Conservation (phyloP, 2,113 vertebrate species). For the Dinomys branickii region DNA sequence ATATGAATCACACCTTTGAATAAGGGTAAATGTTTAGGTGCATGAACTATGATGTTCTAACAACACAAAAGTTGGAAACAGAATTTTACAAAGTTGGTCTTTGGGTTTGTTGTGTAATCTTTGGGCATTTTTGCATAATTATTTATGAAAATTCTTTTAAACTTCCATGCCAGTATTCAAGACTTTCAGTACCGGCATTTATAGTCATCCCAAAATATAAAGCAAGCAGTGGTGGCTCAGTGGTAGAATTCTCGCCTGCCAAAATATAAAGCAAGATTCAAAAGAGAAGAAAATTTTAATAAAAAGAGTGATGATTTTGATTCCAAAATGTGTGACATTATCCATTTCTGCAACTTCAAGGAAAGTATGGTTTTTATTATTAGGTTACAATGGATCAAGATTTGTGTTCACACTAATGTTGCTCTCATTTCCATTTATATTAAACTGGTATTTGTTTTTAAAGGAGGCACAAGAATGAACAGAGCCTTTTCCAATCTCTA, state of each 20-base stretch:
- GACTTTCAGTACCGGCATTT: slow-evolving; percentile 63
- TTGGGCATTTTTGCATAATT: slow-evolving; percentile 44
- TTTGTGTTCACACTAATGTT: slow-evolving; percentile 86
- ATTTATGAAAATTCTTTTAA: slow-evolving; percentile 66
- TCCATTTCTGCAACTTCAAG: slow-evolving; percentile 84
- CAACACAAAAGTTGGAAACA: slow-evolving; percentile 82
- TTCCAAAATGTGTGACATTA: slow-evolving; percentile 78
- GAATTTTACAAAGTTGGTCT: slow-evolving; percentile 74
- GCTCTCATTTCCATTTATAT: slow-evolving; percentile 92
- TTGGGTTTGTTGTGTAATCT: slow-evolving; percentile 23
- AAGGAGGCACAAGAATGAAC: slow-evolving; percentile 86
- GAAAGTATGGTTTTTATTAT: slow-evolving; percentile 86
- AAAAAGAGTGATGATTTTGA: slow-evolving; percentile 75
- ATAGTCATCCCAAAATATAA: slow-evolving; percentile 50
- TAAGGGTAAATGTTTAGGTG: slow-evolving; percentile 79
- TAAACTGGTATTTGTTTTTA: slow-evolving; percentile 90
- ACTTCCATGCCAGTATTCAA: slow-evolving; percentile 17
- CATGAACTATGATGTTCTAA: slow-evolving; percentile 73
- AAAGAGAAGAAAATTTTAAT: slow-evolving; percentile 73
- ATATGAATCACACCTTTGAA: slow-evolving; percentile 63
- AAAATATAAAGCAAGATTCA: slow-evolving; percentile 62
- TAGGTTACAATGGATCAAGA: slow-evolving; percentile 90
- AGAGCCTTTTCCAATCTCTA: slow-evolving; percentile 88
- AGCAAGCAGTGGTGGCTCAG: no score
- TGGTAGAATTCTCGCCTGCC: no score